Base-by-base conservation (phyloP, 2,888 invertebrate genomes). In the Clostera curtula region DNA sequence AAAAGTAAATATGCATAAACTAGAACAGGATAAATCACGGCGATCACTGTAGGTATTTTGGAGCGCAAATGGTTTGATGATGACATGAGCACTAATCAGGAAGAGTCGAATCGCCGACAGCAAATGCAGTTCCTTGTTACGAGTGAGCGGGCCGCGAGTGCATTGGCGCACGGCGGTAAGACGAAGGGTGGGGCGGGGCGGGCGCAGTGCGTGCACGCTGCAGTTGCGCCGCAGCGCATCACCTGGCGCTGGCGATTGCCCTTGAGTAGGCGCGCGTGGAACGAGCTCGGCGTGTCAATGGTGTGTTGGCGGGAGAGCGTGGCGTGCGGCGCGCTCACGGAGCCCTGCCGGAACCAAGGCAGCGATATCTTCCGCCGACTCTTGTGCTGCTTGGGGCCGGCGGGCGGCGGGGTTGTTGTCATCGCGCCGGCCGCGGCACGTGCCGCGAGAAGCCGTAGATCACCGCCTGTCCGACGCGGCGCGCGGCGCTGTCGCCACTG, bases 271-370 rank as follows among this genome's bases (percentile, higher is more conserved):
- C 90, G 86, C 55, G 93, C 91, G 58, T 93, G 90, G 83, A 93
- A 93, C 36, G 93, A 92, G 70, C 93, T 89, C 59, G 94, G 94
- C 45, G 94, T 93, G 79, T 95, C 95, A 82, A 95, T 94, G 74
- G 95, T 95, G 71, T 95, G 94, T 72, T 95, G 95, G 29, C 95
- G 88, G 36, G 93, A 88, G 31, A 95, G 87, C 30, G 88, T 87
- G 38, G 91, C 90, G 73, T 92, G 93, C 27, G 89, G 87, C 53
- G 88, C 86, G 57, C 88, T 86, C 49, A 91, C 89, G 35, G 93
- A 93, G 55, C 89, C 89, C 74, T 94, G 93, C 27, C 94, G 87
- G 76, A 95, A 94, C 95, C 95, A 95, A 44, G 95, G 95, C 64
- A 95, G 80, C 29, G 94, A 95, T 54, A 95, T 95, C 77, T 95